Base-by-base conservation (phyloP, 2,797 vertebrate species). In the Pelobates cultripes region DNA sequence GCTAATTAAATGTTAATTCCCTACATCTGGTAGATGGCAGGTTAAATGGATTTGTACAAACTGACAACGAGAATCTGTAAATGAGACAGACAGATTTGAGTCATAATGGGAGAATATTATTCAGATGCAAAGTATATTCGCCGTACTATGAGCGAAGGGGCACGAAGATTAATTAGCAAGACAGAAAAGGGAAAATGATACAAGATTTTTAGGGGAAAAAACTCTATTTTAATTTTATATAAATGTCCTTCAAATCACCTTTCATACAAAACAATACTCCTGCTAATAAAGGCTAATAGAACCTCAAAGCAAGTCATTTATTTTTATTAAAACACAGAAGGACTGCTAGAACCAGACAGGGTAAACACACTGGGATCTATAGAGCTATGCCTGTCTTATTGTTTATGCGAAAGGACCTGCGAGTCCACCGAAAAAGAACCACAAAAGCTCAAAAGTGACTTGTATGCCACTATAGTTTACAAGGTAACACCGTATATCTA, bases 161-260 rank as follows among this genome's bases (percentile, higher is more conserved):
- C 28, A 64, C n/a, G 17, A 2, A 40, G 55, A 12, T 57, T 15
- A 51, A 57, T 57, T 57, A 57, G 55, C 5, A 15, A 61, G 57
- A 61, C 7, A 12, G 57, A 7, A 17, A 40, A 57, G 55, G 55
- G 55, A 10, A 51, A 51, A 60, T 12, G 57, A 64, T 17, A n/a
- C 3, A 40, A n/a, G 61, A 64, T 64, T 64, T 40, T 17, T 7
- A 12, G 14, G 10, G 2, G 5, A 64, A 64, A 64, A 17, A 28
- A 64, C 9, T 17, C 15, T n/a, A 9, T 60, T 61, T 61, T 15
- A 14, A 40, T 1, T 64, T 2, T 64, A 40, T 13, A 60, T 15
- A 28, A 14, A 60, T 40, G 61, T 75, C 55, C 55, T 75, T 75
- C 41, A 75, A 75, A 75, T 61, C 42, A 5, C 57, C 60, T 75